A percentile compares a stretch with the other conserved stretches of the same genome.
These are phyloP conservation scores for Platichthys stellatus DNA, from an alignment of 2,113 vertebrate species.

Conservation along the genomic window DNA sequence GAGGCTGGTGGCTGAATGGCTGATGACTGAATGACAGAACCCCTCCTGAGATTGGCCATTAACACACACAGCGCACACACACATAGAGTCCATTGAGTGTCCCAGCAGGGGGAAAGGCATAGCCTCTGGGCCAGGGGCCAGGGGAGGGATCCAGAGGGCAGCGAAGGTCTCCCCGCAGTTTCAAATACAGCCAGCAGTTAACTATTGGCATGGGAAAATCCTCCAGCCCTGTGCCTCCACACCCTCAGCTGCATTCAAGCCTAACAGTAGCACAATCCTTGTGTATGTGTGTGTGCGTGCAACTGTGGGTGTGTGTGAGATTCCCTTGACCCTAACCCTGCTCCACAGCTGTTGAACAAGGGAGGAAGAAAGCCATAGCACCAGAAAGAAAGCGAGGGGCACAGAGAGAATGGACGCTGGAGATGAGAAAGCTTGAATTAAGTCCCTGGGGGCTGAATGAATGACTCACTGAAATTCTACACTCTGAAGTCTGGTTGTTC, in stretches of 20 bases:
- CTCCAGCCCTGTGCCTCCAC: constrained; percentile 62
- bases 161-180: constrained; percentile 68
- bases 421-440: constrained; percentile 62
- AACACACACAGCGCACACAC: constrained; percentile 64
- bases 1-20: constrained; percentile 75
- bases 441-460: constrained; percentile 66
- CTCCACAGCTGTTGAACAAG: constrained; percentile 75
- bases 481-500: constrained; percentile 39
- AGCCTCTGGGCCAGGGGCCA: constrained; percentile 69
- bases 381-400: constrained; percentile 40
- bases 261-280: constrained; percentile 65
- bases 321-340: constrained; percentile 70
- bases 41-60: constrained; percentile 73
- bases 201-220: constrained; percentile 81
- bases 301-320: constrained; percentile 46
- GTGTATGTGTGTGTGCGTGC: constrained; percentile 37
- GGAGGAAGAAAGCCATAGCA: constrained; percentile 53
- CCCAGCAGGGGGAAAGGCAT: constrained; percentile 76
- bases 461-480: constrained; percentile 65
- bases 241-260: constrained; percentile 68
- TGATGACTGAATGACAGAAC: constrained; percentile 79
- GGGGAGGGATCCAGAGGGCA: constrained; percentile 71
- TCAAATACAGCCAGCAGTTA: constrained; percentile 72
- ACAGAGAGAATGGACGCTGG: constrained; percentile 49
- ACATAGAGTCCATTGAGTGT: constrained; percentile 68